Conservation (phyloP, 1,140 invertebrate genomes). For the Lasaia peninsularis region DNA sequence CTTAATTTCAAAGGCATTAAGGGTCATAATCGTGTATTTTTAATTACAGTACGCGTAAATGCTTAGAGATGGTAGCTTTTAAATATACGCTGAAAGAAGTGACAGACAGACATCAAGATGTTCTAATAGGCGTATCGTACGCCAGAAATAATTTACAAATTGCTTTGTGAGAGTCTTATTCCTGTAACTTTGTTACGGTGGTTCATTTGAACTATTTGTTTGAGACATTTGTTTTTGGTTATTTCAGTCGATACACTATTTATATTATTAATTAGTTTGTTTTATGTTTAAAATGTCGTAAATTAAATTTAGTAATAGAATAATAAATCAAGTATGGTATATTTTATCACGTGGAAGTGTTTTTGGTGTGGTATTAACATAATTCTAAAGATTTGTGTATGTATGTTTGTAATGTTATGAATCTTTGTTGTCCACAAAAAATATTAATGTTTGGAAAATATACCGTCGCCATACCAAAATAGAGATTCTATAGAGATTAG, state of each 20-base stretch:
- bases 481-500: no score
- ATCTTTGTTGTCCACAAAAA: no score
- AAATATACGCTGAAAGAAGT: constrained; percentile 74
- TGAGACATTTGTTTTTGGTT: constrained; percentile 1
- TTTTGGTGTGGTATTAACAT: no score
- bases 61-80: constrained; percentile 48
- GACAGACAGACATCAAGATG: constrained; percentile 71
- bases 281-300: not conserved
- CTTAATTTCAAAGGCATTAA: not conserved
- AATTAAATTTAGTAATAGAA: not conserved
- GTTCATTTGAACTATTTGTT: constrained; percentile 15
- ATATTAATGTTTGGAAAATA: no score
- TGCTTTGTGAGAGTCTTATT: constrained; percentile 32
- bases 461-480: no score
- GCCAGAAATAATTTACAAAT: constrained; percentile 70
- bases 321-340: not conserved
- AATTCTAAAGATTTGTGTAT: no score
- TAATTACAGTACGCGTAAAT: constrained; percentile 9
- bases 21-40: constrained; percentile 8
- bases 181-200: constrained; percentile 13
- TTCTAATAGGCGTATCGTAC: constrained; percentile 68
- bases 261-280: not conserved
- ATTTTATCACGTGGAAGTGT: not conserved
- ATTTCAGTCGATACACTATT: not conserved
- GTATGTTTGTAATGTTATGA: no score